phyloP scores from a whole-genome alignment of 2,113 vertebrate genomes.

The Phainopepla nitens region DNA sequence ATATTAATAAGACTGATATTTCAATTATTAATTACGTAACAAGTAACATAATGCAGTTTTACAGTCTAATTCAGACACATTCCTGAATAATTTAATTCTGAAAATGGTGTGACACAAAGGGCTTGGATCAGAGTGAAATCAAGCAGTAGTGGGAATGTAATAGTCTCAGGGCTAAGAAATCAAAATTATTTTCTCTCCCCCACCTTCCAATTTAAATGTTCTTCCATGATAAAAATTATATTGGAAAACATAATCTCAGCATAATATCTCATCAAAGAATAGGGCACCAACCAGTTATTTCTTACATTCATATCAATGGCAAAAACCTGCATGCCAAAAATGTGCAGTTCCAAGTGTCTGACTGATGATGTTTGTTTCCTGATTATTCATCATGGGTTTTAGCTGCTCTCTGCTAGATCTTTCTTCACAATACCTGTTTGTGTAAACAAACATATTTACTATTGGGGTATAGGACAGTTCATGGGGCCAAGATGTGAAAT shows the following conservation, averaged over 20 bases:
- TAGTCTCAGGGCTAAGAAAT: background rate
- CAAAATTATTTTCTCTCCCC: background rate
- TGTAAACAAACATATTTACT: background rate
- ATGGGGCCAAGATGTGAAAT: background rate
- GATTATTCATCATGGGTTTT: background rate
- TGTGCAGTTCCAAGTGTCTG: background rate
- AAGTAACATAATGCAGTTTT: constrained; percentile 41
- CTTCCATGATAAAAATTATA: background rate
- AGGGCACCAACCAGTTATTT: background rate
- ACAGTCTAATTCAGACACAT: constrained; percentile 4
- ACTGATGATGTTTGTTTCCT: background rate
- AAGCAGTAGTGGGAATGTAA: background rate
- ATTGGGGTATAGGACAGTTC: background rate
- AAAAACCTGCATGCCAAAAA: background rate
- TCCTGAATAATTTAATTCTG: constrained; percentile 51
- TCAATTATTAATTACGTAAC: constrained; percentile 61
- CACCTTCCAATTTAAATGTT: background rate
- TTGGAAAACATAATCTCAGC: background rate
- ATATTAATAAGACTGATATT: constrained; percentile 43
- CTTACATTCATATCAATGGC: background rate
- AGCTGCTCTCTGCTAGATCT: background rate
- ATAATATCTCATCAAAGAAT: background rate
- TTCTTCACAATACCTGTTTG: background rate
- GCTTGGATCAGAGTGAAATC: constrained; percentile 1
- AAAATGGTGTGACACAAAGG: constrained; percentile 11